Base-by-base conservation (phyloP, 1,140 invertebrate genomes). In the Megalonaias nervosa region DNA sequence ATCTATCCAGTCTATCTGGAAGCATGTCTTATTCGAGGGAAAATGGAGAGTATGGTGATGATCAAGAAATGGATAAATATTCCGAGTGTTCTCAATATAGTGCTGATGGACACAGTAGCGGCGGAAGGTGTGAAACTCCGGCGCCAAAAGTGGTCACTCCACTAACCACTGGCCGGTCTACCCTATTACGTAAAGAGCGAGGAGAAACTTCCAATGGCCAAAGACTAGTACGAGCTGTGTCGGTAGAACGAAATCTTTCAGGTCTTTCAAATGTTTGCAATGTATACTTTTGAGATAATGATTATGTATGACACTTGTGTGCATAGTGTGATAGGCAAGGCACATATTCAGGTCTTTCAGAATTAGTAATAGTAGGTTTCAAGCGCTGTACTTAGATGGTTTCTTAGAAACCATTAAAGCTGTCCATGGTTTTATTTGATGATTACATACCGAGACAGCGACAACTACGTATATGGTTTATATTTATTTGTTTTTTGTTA, bases 111-210 rank as follows among this genome's bases (percentile, higher is more conserved):
- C 57, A 83, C 74, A 59, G 65, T 78, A 70, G 70, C 74, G 75
- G 71, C 69, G 73, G 66, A 48, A 80, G 71, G 71, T 79, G 55
- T 61, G 86, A 88, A 67, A 86, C 86, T 1, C 85, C 84, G 0
- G 81, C 82, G 60, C 84, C 82, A 14, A 86, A 84, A 82, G 57
- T 85, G 67, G 81, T 81, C 23, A 87, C 83, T 23, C 87, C 87
- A 12, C 74, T 89, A 48, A 87, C 86, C 38, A 89, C 87, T 2
- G 87, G 87, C 15, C 74, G 87, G 15, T 82, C 79, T 55, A 84
- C 80, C 17, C 73, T 86, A 38, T 82, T 86, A 48, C 72, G 74
- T 15, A 71, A 79, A 19, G 80, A 79, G 58, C 72, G 71, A 21
- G 74, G 72, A 68, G 78, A 72, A 68, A 67, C 26, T 59, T 62